Percentiles rank a stretch among this genome's conserved stretches.
Evolutionary conservation across 2,888 invertebrate species (phyloP).

Genomic region (Scrobipalpa costella): DNA sequence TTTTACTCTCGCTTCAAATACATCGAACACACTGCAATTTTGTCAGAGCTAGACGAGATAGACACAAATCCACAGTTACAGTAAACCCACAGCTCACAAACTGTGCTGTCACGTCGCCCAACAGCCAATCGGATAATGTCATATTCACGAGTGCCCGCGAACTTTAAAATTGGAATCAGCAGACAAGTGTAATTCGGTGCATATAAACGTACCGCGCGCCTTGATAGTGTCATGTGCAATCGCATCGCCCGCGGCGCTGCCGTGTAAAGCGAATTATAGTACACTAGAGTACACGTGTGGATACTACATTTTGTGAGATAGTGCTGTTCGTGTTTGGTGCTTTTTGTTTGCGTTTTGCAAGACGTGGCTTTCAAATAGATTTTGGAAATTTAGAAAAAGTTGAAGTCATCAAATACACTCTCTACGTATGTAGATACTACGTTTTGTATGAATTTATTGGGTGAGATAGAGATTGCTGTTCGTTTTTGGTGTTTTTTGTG

Average conservation of each 20-base stretch:
- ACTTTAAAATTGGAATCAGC: slow-evolving; percentile 29
- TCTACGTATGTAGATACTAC: too few relatives aligned
- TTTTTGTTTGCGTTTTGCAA: too few relatives aligned
- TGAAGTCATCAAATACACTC: too few relatives aligned
- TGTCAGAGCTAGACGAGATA: too few relatives aligned
- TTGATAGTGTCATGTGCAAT: slow-evolving; percentile 66
- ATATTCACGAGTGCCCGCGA: slow-evolving; percentile 14
- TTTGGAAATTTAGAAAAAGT: too few relatives aligned
- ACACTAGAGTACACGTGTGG: slow-evolving; percentile 35
- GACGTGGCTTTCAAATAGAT: too few relatives aligned
- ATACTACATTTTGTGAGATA: too few relatives aligned
- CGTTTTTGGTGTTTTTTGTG: not conserved
- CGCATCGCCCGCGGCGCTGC: slow-evolving; percentile 51
- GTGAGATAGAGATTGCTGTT: not conserved
- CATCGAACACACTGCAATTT: too few relatives aligned
- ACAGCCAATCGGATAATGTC: slow-evolving; percentile 3
- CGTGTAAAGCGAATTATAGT: slow-evolving; percentile 44
- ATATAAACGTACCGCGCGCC: slow-evolving; percentile 52
- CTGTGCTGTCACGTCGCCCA: not conserved
- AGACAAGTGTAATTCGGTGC: slow-evolving; percentile 52
- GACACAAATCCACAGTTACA: not conserved
- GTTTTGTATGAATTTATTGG: not conserved
- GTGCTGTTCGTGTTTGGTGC: not conserved
- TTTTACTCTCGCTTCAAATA: too few relatives aligned
- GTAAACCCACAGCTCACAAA: not conserved